phyloP scores from a whole-genome alignment of 2,888 invertebrate genomes.

The Melanostoma mellinum region DNA sequence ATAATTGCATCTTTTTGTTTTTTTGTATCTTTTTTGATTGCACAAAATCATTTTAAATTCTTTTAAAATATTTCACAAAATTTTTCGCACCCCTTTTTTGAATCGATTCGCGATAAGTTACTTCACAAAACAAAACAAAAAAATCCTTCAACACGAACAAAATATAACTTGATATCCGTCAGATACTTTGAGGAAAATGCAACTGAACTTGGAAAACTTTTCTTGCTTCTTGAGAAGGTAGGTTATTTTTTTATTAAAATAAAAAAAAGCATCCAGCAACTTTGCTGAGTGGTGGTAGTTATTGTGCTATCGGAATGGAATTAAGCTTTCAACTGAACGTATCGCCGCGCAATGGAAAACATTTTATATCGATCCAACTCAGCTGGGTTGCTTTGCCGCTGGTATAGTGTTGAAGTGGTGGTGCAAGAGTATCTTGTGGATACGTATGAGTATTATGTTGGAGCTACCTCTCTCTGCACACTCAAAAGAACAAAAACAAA shows the following conservation, averaged over 20 bases:
- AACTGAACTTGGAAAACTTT: constrained; percentile 54
- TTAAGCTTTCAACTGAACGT: constrained; percentile 81
- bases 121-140: constrained; percentile 1
- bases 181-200: constrained; percentile 45
- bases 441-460: constrained; percentile 5
- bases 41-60: not conserved
- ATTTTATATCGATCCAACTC: constrained; percentile 80
- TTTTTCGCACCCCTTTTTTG: constrained; percentile 47
- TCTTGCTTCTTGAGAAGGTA: constrained; percentile 32
- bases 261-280: constrained; percentile 31
- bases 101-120: constrained; percentile 15
- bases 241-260: constrained; percentile 7
- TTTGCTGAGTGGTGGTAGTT: constrained; percentile 60
- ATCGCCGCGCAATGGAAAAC: constrained; percentile 80
- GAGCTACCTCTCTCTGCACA: constrained; percentile 28
- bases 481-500: constrained; percentile 44
- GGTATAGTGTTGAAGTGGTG: constrained; percentile 44
- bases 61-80: constrained; percentile 10
- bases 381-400: constrained; percentile 46
- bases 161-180: constrained; percentile 42
- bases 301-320: constrained; percentile 78
- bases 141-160: constrained; percentile 19
- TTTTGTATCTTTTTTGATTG: constrained; percentile 27
- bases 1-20: constrained; percentile 37
- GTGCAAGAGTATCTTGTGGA: constrained; percentile 43